Percentiles rank a stretch among this genome's conserved stretches.
These are phyloP conservation scores for Adrianichthys oophorus DNA, from an alignment of 2,797 vertebrate genomes.

Conservation along the genomic window DNA sequence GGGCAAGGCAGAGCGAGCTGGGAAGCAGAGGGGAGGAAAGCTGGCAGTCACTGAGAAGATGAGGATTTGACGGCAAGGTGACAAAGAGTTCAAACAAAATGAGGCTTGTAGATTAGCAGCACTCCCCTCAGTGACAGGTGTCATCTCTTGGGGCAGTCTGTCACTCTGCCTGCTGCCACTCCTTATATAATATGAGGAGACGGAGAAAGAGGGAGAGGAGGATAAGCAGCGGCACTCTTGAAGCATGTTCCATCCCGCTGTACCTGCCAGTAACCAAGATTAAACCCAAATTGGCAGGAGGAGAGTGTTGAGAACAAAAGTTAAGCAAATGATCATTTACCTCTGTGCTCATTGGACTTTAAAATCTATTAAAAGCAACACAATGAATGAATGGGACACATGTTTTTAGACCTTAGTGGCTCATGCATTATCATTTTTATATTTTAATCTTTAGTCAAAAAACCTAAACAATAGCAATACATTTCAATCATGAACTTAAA, in stretches of 20 bases:
- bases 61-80: constrained; percentile 95
- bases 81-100: constrained; percentile 97
- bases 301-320: constrained; percentile 46
- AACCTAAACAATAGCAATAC: too few species aligned
- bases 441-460: too few species aligned
- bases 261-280: constrained; percentile 74
- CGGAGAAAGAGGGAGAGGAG: constrained; percentile 45
- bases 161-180: constrained; percentile 97
- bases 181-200: constrained; percentile 86
- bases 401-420: neutral
- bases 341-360: constrained; percentile 19
- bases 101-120: constrained; percentile 95
- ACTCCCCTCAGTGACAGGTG: constrained; percentile 96
- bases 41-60: constrained; percentile 92
- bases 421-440: too few species aligned
- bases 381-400: neutral
- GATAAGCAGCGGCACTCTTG: constrained; percentile 58
- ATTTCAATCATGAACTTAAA: too few species aligned
- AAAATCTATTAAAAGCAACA: neutral
- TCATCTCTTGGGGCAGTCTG: constrained; percentile 98
- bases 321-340: constrained; percentile 56
- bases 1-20: constrained; percentile 53
- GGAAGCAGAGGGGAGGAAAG: constrained; percentile 68
- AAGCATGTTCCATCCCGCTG: constrained; percentile 66
- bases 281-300: constrained; percentile 71